phyloP scores from a whole-genome alignment of 2,113 vertebrate species.

The Indicator maculatus region DNA sequence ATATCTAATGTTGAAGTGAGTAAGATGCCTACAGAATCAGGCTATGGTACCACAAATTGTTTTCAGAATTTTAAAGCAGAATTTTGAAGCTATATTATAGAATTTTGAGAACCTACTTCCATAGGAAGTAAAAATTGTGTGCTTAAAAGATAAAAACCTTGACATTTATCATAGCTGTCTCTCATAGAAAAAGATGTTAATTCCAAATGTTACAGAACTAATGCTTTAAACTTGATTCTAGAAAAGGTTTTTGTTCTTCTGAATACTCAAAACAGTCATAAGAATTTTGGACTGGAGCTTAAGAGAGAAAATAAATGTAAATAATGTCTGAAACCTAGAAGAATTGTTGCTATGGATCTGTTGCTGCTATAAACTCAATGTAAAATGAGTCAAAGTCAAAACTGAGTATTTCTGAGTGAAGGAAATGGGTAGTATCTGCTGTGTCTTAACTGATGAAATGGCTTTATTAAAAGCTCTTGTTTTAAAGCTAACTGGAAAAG shows the following conservation, averaged over 20 bases:
- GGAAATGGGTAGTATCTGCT: neutral
- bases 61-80: neutral
- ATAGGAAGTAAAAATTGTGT: constrained; percentile 26
- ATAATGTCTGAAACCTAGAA: neutral
- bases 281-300: neutral
- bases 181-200: neutral
- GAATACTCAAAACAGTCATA: neutral
- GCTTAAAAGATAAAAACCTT: constrained; percentile 47
- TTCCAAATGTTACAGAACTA: constrained; percentile 10
- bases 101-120: constrained; percentile 4
- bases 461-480: constrained; percentile 24
- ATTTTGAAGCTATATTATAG: neutral
- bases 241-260: neutral
- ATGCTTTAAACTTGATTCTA: neutral
- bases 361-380: neutral
- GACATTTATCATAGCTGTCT: constrained; percentile 38
- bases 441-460: neutral
- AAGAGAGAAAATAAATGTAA: neutral
- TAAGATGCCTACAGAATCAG: neutral
- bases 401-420: neutral
- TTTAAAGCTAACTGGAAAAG: neutral
- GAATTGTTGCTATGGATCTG: constrained; percentile 5
- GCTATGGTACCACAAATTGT: neutral
- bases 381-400: constrained; percentile 31
- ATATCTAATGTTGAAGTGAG: neutral